Base-by-base conservation (phyloP, 2,797 vertebrate species). In the Chloroceryle amazona region DNA sequence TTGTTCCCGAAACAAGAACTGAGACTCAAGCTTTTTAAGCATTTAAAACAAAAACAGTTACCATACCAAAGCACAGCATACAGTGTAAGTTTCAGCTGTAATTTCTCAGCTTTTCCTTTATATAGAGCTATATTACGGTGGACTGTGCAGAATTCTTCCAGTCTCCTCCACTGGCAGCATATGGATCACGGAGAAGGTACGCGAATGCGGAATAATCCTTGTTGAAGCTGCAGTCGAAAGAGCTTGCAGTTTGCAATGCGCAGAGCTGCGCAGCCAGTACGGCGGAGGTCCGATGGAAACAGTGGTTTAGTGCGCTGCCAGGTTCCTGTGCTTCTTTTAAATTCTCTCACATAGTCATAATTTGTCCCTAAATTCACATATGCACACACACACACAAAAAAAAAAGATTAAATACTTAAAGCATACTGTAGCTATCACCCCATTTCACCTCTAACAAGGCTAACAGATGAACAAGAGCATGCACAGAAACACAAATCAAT, bases 181-280 rank as follows among this genome's bases (percentile, higher is more conserved):
- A 0, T 1, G n/a, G 93, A 4, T 98, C 98, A 98, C 10, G 98
- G 98, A 28, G 99, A 98, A 54, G 98, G 98, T 1, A 99, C 97
- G 6, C 99, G 96, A 93, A 99, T 99, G 28, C 98, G 98, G 97
- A 99, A 99, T 70, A 99, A 91, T 25, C 99, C 99, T 96, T 99
- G 99, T 52, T 98, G 98, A 54, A 99, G 98, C 97, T 99, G 99
- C 72, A 99, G 99, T 20, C 99, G 99, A 95, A 99, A 99, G 72
- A 99, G 99, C 54, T 99, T 99, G 97, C 99, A 99, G 98, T 99
- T 99, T 68, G 99, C 99, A 17, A 99, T 99, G 18, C 99, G 99
- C 88, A 99, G 95, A 26, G 99, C 98, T 0, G 99, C 98, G 3
- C 99, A 99, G 78, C 98, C 98, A 0, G 99, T 99, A 58, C 99